A percentile compares a stretch with the other conserved stretches of the same genome.
Conservation (phyloP, 2,888 invertebrate genomes). For the Acronicta leporina region DNA sequence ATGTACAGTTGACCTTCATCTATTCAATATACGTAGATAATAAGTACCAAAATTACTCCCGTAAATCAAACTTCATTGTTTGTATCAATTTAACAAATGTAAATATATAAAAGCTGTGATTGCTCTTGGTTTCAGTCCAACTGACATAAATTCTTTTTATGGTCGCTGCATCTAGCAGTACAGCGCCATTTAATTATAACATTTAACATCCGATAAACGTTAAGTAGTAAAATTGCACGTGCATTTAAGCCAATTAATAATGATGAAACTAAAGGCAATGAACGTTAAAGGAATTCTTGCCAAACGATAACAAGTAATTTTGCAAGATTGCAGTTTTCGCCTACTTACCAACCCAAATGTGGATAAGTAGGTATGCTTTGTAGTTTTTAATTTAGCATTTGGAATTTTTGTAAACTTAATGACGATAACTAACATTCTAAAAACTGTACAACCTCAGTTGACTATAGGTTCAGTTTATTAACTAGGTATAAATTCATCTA, state of each 20-base stretch:
- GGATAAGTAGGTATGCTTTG: conserved; percentile 25
- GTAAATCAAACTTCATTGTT: conserved; percentile 50
- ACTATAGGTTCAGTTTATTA: conserved; percentile 17
- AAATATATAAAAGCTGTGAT: conserved; percentile 51
- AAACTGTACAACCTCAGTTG: conserved; percentile 13
- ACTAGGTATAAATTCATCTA: conserved; percentile 38
- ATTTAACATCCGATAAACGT: conserved; percentile 36
- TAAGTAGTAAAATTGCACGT: conserved; percentile 9
- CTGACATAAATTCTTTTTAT: conserved; percentile 67
- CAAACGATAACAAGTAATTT: conserved; percentile 45
- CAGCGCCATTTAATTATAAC: conserved; percentile 68
- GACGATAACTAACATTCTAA: conserved; percentile 26
- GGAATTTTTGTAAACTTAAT: conserved; percentile 22
- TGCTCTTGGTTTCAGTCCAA: conserved; percentile 72
- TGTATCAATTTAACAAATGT: conserved; percentile 46
- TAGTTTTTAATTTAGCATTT: background rate
- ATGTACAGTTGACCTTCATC: conserved; percentile 45
- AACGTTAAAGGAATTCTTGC: conserved; percentile 44
- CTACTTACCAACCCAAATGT: conserved; percentile 50
- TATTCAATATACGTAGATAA: conserved; percentile 5
- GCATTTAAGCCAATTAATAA: conserved; percentile 19
- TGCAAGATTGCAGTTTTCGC: conserved; percentile 55
- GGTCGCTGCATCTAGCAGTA: conserved; percentile 55
- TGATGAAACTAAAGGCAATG: conserved; percentile 43
- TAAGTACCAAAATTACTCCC: conserved; percentile 32